Conservation (phyloP, 1,140 invertebrate species). For the Drosophila sp. region DNA sequence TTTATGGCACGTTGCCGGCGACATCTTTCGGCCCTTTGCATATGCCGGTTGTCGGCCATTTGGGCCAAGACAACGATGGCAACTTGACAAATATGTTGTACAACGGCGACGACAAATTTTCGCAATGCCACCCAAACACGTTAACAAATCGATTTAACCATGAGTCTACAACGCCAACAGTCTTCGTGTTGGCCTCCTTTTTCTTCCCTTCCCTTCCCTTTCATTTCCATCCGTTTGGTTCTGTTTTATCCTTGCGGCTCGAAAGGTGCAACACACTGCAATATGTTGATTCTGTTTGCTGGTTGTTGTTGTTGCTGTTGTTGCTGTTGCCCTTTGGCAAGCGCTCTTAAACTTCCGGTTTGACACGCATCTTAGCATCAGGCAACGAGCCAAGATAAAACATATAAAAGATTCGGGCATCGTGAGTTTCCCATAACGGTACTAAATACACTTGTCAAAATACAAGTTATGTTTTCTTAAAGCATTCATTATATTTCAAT, state of each 20-base stretch:
- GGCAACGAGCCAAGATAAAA: constrained; percentile 3
- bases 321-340: constrained; percentile 28
- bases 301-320: neutral
- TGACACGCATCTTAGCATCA: constrained; percentile 34
- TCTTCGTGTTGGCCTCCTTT: constrained; percentile 38
- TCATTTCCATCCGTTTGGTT: constrained; percentile 47
- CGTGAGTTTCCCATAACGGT: constrained; percentile 13
- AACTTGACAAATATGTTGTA: constrained; percentile 74
- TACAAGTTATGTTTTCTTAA: no score
- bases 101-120: constrained; percentile 77
- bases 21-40: constrained; percentile 59
- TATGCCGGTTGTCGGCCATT: constrained; percentile 46
- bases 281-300: constrained; percentile 37
- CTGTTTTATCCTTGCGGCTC: constrained; percentile 62
- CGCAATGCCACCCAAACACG: constrained; percentile 74
- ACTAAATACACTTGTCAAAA: constrained; percentile 1
- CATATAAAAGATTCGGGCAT: neutral
- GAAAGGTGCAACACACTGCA: constrained; percentile 67
- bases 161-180: constrained; percentile 58
- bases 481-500: no score
- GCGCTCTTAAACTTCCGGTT: constrained; percentile 64
- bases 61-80: constrained; percentile 26
- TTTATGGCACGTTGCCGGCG: constrained; percentile 77
- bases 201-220: constrained; percentile 36
- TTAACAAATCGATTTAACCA: constrained; percentile 79